A percentile compares a stretch with the other conserved stretches of the same genome.
phyloP scores from a whole-genome alignment of 1,140 invertebrate species.

The Piezodorus guildinii region DNA sequence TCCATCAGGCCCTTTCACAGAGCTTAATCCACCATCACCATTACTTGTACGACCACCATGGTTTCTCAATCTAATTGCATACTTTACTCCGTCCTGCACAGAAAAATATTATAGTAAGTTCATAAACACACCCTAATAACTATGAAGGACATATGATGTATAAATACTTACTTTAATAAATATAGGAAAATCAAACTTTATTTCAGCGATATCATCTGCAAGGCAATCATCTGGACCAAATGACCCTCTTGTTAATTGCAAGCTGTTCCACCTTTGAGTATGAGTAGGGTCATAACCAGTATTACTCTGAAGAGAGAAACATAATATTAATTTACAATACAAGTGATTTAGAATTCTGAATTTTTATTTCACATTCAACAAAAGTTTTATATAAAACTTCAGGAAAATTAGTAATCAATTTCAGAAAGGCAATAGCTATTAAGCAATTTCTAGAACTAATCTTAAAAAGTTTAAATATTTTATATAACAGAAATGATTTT shows the following conservation, averaged over 20 bases:
- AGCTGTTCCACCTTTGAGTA: slow-evolving; percentile 57
- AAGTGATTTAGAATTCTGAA: background rate
- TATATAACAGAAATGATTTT: too few relatives aligned
- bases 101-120: background rate
- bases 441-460: too few relatives aligned
- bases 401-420: background rate
- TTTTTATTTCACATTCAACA: background rate
- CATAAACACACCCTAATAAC: background rate
- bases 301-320: background rate
- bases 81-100: slow-evolving; percentile 66
- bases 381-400: background rate
- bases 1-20: slow-evolving; percentile 83
- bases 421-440: too few relatives aligned
- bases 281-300: slow-evolving; percentile 40
- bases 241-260: slow-evolving; percentile 57
- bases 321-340: background rate
- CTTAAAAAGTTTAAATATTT: too few relatives aligned
- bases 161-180: slow-evolving; percentile 56
- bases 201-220: slow-evolving; percentile 68
- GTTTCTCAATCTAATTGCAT: slow-evolving; percentile 78
- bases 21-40: slow-evolving; percentile 77
- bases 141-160: background rate
- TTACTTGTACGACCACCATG: slow-evolving; percentile 86
- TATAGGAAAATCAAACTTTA: slow-evolving; percentile 82
- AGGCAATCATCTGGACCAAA: slow-evolving; percentile 65